Evolutionary conservation across 2,888 invertebrate genomes (phyloP).

Genomic region (Charanyca ferruginea): DNA sequence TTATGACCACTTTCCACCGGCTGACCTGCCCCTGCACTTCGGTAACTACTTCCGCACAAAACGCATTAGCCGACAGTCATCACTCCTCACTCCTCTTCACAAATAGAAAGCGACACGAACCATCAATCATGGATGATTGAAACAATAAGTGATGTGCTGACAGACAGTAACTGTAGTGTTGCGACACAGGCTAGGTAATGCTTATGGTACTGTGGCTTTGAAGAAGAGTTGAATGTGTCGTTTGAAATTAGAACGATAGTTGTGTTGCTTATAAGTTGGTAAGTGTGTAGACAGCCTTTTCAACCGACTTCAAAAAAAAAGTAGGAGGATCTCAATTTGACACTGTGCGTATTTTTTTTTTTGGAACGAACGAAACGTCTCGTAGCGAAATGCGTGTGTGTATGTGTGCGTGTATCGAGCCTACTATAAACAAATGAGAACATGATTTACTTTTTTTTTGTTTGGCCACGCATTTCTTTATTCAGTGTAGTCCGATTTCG

Average conservation of each 20-base stretch:
- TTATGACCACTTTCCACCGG: background rate
- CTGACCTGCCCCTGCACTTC: slow-evolving; percentile 3
- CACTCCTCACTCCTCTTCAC: slow-evolving; percentile 47
- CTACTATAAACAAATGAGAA: no score
- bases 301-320: no score
- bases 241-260: no score
- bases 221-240: no score
- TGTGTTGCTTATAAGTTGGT: background rate
- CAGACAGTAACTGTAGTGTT: slow-evolving; percentile 6
- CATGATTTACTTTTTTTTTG: no score
- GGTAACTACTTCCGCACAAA: slow-evolving; percentile 34
- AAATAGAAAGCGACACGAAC: slow-evolving; percentile 59
- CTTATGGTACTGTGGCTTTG: slow-evolving; percentile 12
- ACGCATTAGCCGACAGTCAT: slow-evolving; percentile 49
- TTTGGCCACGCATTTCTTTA: no score
- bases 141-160: slow-evolving; percentile 36
- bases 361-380: no score
- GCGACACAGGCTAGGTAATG: slow-evolving; percentile 9
- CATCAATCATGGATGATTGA: slow-evolving; percentile 58
- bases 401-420: no score
- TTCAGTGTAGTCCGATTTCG: no score
- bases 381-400: no score
- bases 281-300: background rate
- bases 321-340: no score
- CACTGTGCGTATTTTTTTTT: no score